These are phyloP conservation scores for Ardeotis arabs DNA, from an alignment of 2,113 vertebrate genomes.

Conservation along the genomic window DNA sequence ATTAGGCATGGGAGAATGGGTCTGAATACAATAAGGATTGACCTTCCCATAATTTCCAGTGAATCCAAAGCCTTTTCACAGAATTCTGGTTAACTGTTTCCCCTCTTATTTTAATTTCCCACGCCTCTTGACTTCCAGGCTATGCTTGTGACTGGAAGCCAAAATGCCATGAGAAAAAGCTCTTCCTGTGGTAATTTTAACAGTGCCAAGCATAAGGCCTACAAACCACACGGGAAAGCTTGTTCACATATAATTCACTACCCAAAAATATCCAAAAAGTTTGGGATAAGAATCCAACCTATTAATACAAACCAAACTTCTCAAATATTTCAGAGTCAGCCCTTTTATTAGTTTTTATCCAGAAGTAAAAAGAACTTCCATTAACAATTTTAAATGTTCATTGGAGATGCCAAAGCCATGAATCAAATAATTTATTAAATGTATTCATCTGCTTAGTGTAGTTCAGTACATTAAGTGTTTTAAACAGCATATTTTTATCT, in stretches of 20 bases:
- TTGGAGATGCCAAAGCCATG: background rate
- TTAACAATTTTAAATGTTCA: background rate
- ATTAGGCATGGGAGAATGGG: constrained; percentile 52
- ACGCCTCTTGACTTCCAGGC: constrained; percentile 71
- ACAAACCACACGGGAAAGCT: constrained; percentile 66
- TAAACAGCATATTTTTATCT: background rate
- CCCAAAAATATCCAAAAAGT: constrained; percentile 61
- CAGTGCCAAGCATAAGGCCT: constrained; percentile 64
- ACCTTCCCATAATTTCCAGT: constrained; percentile 66
- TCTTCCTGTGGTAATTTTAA: constrained; percentile 71
- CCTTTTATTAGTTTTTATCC: constrained; percentile 19
- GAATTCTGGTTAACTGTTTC: constrained; percentile 73
- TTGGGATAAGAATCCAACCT: constrained; percentile 65
- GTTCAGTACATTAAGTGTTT: background rate
- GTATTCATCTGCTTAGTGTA: background rate
- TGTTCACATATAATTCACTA: constrained; percentile 59
- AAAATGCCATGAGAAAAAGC: constrained; percentile 75
- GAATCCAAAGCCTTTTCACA: constrained; percentile 64
- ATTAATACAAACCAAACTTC: constrained; percentile 36
- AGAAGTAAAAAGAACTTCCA: background rate
- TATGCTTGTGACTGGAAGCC: constrained; percentile 69
- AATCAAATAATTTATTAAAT: background rate
- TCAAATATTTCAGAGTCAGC: constrained; percentile 52
- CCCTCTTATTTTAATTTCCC: constrained; percentile 70
- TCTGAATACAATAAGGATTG: constrained; percentile 61